Percentiles rank a stretch among this genome's conserved stretches.
These are phyloP conservation scores for Pithys albifrons DNA, from an alignment of 2,113 vertebrate genomes.

Conservation along the genomic window DNA sequence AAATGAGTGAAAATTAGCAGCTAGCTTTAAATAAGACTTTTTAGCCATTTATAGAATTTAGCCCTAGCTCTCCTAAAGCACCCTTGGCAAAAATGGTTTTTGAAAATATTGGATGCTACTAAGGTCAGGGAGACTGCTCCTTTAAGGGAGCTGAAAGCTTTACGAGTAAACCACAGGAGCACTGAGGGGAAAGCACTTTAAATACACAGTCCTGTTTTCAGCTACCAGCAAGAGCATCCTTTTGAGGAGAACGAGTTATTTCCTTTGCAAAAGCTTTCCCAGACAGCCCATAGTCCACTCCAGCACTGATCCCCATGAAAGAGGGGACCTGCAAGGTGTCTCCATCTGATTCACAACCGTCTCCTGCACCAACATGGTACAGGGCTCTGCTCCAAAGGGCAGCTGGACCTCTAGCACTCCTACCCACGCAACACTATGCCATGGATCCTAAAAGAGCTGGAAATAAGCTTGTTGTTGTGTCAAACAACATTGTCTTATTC, in stretches of 20 bases:
- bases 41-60: background rate
- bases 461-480: background rate
- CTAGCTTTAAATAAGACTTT: background rate
- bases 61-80: background rate
- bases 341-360: background rate
- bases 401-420: background rate
- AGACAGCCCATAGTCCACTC: background rate
- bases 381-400: background rate
- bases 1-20: background rate
- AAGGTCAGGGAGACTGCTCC: background rate
- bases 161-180: background rate
- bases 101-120: background rate
- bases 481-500: background rate
- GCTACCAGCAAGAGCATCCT: background rate
- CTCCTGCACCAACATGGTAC: background rate
- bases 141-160: background rate
- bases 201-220: background rate
- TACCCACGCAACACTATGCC: background rate
- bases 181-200: rapidly evolving
- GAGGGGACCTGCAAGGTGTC: background rate
- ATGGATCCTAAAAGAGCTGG: background rate
- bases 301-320: rapidly evolving
- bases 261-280: background rate
- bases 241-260: background rate
- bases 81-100: background rate